These are phyloP conservation scores for Tridacna crocea DNA, from an alignment of 2,888 invertebrate genomes.

Conservation along the genomic window DNA sequence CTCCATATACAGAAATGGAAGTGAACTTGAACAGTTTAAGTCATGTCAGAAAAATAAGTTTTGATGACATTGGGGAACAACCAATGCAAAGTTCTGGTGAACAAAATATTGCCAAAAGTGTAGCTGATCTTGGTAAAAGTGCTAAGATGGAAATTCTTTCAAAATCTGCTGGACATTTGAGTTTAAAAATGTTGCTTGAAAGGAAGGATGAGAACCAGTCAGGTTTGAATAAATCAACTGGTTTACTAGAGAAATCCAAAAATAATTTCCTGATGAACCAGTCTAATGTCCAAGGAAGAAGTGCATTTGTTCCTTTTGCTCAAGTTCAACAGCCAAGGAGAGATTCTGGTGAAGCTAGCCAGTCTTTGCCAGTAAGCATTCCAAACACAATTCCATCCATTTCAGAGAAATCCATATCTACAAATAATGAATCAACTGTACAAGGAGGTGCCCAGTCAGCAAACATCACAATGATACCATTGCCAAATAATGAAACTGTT, in stretches of 20 bases:
- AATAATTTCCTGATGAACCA: constrained; percentile 54
- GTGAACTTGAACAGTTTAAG: constrained; percentile 8
- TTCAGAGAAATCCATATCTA: background rate
- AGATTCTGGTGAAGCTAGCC: constrained; percentile 32
- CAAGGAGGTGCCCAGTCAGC: constrained; percentile 28
- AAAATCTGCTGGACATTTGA: constrained; percentile 50
- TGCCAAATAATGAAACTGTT: constrained; percentile 9
- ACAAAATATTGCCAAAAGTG: background rate
- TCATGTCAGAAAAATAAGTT: constrained; percentile 57
- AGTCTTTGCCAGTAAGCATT: constrained; percentile 30
- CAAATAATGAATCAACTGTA: constrained; percentile 8
- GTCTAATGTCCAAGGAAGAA: constrained; percentile 67
- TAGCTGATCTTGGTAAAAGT: background rate
- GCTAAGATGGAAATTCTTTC: constrained; percentile 40
- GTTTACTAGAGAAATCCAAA: constrained; percentile 49
- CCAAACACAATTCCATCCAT: constrained; percentile 45
- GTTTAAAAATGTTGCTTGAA: constrained; percentile 54
- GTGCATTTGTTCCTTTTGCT: constrained; percentile 80
- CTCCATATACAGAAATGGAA: constrained; percentile 52
- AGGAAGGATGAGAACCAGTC: constrained; percentile 34
- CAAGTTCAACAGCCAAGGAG: constrained; percentile 58
- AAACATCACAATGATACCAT: constrained; percentile 32
- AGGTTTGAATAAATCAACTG: constrained; percentile 55
- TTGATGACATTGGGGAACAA: constrained; percentile 28
- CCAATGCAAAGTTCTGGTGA: background rate